Base-by-base conservation (phyloP, 2,113 vertebrate genomes). In the Burhinus bistriatus region DNA sequence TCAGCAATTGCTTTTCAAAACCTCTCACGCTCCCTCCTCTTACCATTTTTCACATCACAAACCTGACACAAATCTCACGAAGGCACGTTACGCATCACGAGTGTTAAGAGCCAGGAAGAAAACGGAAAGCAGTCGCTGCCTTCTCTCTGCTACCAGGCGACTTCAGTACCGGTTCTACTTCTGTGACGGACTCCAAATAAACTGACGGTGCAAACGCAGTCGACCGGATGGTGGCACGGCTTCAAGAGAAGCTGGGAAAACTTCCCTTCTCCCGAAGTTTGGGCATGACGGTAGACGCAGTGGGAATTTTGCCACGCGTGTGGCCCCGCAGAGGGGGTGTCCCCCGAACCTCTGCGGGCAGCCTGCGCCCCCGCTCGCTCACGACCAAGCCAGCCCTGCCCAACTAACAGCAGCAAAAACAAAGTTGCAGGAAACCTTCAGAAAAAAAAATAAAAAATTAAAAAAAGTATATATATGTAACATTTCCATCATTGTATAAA, bases 171-270 rank as follows among this genome's bases (percentile, higher is more conserved):
- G 16, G 20, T 12, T 40, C 21, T 47, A 26, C 42, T 77, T 54
- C 29, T 25, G 40, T 6, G 23, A 51, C 10, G 66, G 19, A 30
- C 13, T 8, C 16, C 68, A 45, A 51, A 36, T 4, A 32, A 65
- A 21, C 11, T 51, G 38, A 51, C 0, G 5, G 21, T 30, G 26
- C 51, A n/a, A 11, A 62, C 5, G 5, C 36, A 47, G n/a, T 7
- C 6, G 4, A 23, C 34, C 1, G 10, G 40, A 18, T 1, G 1
- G 40, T 4, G 3, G 34, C 25, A 42, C 1, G 10, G 34, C 65
- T 71, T 58, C 36, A 44, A 11, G 8, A 34, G 9, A 27, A 51
- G 38, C 23, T 44, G 21, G 30, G 49, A 36, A 30, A 64, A 40
- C 20, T 61, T 34, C 45, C 9, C 51, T 49, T 18, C 65, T 62